phyloP scores from a whole-genome alignment of 30 jellyfish, hydroid and myxozoan species.

The Clytia hemisphaerica region DNA sequence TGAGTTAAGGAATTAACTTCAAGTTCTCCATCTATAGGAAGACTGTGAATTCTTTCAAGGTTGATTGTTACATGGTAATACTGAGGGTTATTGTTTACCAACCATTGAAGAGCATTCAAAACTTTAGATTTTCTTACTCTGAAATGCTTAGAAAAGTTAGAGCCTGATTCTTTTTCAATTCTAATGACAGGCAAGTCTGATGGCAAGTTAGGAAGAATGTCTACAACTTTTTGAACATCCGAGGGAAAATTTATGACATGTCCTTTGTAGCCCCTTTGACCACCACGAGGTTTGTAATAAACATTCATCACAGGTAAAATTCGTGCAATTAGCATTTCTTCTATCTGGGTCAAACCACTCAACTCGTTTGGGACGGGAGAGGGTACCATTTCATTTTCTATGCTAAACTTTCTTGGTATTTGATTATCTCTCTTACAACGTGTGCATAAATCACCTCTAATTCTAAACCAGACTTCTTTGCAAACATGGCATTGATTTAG shows the following conservation, averaged over 20 bases:
- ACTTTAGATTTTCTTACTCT: constrained; percentile 20
- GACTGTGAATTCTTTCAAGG: background rate
- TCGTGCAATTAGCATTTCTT: constrained; percentile 21
- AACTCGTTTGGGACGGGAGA: constrained; percentile 25
- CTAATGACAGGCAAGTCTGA: constrained; percentile 24
- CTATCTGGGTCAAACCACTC: too few relatives aligned
- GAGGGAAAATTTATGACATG: constrained; percentile 27
- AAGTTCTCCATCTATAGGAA: constrained; percentile 20
- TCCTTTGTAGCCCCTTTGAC: constrained; percentile 26
- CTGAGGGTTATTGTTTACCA: constrained; percentile 13
- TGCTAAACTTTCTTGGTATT: constrained; percentile 23
- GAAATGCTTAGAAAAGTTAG: constrained; percentile 7
- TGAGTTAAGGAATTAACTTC: too few relatives aligned
- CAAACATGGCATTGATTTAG: constrained; percentile 23
- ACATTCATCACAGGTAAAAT: too few relatives aligned
- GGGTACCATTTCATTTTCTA: constrained; percentile 31
- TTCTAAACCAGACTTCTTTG: constrained; percentile 25
- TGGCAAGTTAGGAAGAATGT: constrained; percentile 29
- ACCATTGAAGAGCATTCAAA: constrained; percentile 17
- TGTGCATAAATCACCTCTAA: background rate
- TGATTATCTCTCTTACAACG: constrained; percentile 20
- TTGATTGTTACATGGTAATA: constrained; percentile 5
- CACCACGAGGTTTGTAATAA: too few relatives aligned
- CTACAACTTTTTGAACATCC: constrained; percentile 12
- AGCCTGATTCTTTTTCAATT: background rate